Base-by-base conservation (phyloP, 2,888 invertebrate genomes). In the Psylliodes chrysocephalus region DNA sequence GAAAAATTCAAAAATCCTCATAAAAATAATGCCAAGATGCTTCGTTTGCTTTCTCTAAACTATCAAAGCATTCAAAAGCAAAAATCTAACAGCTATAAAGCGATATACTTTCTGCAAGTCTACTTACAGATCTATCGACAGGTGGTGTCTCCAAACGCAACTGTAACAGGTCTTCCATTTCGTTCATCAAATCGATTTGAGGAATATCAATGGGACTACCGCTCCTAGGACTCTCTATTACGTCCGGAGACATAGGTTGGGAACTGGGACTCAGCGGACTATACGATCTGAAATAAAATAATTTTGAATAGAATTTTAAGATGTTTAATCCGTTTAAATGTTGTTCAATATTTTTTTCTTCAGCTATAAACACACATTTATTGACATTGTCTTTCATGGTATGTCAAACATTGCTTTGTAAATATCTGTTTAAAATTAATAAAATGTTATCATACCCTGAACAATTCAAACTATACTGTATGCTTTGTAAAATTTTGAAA, bases 81-180 rank as follows among this genome's bases (percentile, higher is more conserved):
- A 8, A 8, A 30, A 5, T 8, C 4, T 8, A 30, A 30, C 2
- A 30, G 30, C 30, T 30, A 1, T 8, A 6, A 30, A 30, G 8
- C 30, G n/a, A n/a, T n/a, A n/a, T n/a, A n/a, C n/a, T n/a, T n/a
- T n/a, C n/a, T n/a, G n/a, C n/a, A n/a, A n/a, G n/a, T 18, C 35
- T 56, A 86, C 87, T 86, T 84, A 89, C 89, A 78, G 87, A 88
- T 84, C 88, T 82, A 78, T 89, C 89, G 59, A 89, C 88, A 47
- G 87, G 85, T 55, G 89, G 89, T 38, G 85, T 85, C 22, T 81
- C 82, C 14, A 83, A 76, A 17, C 80, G 79, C 38, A 82, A 75
- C 64, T 86, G 86, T 66, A 88, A 82, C 42, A 88, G 84, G 76
- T 88, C 87, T 70, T 87, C 85, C 75, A 89, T 83, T 80, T 92